phyloP scores from a whole-genome alignment of 2,113 vertebrate genomes.

The Gymnobelideus leadbeateri region DNA sequence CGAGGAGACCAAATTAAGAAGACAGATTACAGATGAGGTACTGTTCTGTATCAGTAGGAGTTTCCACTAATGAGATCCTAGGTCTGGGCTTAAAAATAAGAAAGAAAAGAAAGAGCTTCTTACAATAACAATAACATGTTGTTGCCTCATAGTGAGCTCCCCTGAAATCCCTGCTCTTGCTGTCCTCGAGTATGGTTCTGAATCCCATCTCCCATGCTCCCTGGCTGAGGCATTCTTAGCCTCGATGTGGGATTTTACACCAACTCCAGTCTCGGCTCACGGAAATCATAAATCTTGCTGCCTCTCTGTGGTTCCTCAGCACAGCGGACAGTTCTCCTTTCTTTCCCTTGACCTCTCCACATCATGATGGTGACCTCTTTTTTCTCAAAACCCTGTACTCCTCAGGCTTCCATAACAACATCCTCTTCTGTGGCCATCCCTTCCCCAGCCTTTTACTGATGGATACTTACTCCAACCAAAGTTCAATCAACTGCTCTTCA shows the following conservation, averaged over 20 bases:
- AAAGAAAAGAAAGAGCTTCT: no score
- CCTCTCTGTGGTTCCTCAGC: no score
- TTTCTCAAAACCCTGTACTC: neutral
- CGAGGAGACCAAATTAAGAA: no score
- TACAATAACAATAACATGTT: no score
- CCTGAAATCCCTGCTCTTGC: no score
- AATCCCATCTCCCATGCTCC: no score
- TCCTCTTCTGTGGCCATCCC: neutral
- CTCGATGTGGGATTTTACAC: neutral
- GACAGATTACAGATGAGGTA: no score
- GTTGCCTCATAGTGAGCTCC: no score
- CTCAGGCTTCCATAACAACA: neutral
- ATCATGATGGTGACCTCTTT: neutral
- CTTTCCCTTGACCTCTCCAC: neutral
- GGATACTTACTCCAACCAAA: neutral
- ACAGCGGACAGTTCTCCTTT: neutral
- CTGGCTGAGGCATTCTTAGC: neutral
- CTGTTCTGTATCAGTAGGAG: no score
- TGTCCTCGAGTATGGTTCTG: neutral
- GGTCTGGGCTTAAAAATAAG: neutral
- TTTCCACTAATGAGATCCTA: neutral
- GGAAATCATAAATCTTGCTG: no score
- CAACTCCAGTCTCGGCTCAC: no score
- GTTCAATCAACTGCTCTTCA: neutral
- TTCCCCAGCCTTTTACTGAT: neutral